Evolutionary conservation across 2,888 invertebrate genomes (phyloP), one percentile per base, ranked within the genome.

Genomic region (Sabellastarte sp.): DNA sequence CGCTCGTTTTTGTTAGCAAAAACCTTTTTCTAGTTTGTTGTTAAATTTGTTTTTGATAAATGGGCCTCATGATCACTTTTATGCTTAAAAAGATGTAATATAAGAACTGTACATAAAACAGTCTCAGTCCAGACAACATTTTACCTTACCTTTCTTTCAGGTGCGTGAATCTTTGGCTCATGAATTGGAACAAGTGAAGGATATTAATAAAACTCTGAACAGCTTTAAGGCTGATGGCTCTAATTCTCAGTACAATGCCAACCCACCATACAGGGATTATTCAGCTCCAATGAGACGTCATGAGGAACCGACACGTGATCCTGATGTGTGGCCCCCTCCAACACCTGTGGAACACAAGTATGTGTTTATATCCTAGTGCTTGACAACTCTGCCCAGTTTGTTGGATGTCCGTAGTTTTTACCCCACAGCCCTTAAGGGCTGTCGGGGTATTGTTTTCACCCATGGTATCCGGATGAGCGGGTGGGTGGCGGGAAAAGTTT

Each of bases 121-220:
- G n/a, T n/a, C n/a, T n/a, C n/a, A n/a, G n/a, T n/a, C n/a, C n/a
- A n/a, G n/a, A n/a, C n/a, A n/a, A n/a, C n/a, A n/a, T n/a, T n/a
- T n/a, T n/a, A n/a, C n/a, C n/a, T n/a, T n/a, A n/a, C 26, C 20
- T 29, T 30, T 32, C 20, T 61, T 71, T 0, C 82, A 93, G 93
- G 90, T 95, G 29, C 93, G 93, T 80, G 91, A 92, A 77, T 92
- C 93, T 84, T 90, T 97, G 79, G 90, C 89, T 53, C 88, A 90
- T 63, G 97, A 97, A 83, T 94, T 93, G 83, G 92, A 94, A 77
- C 91, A 93, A 84, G 89, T 97, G 57, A 95, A 95, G 84, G 90
- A 90, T 68, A 89, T 92, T 26, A 89, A 89, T 74, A 89, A 88
- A 53, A 90, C 91, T 1, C 84, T 94, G 68, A 89, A 90, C 77